A percentile compares a stretch with the other conserved stretches of the same genome.
Conservation (phyloP, 2,888 invertebrate species). For the Eueremaeus valkanovi region DNA sequence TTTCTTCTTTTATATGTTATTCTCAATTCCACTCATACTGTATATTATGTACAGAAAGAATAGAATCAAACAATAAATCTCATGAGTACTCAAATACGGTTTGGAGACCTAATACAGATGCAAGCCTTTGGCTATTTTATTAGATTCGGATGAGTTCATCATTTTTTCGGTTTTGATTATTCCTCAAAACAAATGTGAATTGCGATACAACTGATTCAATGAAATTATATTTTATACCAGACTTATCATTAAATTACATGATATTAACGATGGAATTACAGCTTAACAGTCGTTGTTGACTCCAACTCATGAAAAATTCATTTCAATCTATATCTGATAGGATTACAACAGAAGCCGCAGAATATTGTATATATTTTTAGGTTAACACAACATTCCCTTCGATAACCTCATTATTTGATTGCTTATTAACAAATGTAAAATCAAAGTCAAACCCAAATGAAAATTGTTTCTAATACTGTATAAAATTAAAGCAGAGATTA, state of each 20-base stretch:
- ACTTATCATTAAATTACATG: neutral
- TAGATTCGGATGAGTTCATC: constrained; percentile 6
- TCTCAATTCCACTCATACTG: neutral
- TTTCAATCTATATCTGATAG: neutral
- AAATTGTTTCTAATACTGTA: too few relatives aligned
- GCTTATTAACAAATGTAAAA: too few relatives aligned
- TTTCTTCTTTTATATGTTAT: neutral
- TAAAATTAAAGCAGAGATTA: too few relatives aligned
- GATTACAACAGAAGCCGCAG: neutral
- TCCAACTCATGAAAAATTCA: constrained; percentile 16
- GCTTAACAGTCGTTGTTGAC: neutral
- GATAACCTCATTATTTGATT: constrained; percentile 1
- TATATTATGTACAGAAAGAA: neutral
- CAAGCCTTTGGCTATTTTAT: constrained; percentile 31
- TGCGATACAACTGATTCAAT: neutral
- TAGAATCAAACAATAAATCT: constrained; percentile 26
- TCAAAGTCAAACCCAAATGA: too few relatives aligned
- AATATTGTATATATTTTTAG: neutral
- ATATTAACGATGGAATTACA: neutral
- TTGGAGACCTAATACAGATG: neutral
- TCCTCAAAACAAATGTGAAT: neutral
- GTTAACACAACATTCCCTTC: neutral
- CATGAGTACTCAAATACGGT: neutral
- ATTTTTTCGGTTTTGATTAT: neutral
- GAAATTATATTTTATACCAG: neutral